phyloP scores from a whole-genome alignment of 2,797 vertebrate genomes.

The Schizopygopsis malacanthus region DNA sequence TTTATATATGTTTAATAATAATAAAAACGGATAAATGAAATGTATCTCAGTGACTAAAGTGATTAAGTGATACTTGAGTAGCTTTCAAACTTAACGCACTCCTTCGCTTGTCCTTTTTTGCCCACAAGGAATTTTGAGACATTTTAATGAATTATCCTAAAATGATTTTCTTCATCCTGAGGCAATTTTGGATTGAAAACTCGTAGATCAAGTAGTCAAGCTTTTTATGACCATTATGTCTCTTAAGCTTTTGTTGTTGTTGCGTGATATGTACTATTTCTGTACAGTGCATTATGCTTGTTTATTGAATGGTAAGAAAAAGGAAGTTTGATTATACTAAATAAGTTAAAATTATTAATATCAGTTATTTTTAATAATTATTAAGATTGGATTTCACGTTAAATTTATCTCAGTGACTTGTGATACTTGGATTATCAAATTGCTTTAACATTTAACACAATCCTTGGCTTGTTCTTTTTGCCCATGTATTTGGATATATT shows the following conservation, averaged over 20 bases:
- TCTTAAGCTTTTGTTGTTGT: neutral
- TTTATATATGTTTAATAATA: neutral
- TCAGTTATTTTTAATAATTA: neutral
- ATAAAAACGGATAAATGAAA: neutral
- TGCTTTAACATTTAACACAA: neutral
- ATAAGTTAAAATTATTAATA: neutral
- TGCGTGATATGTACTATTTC: neutral
- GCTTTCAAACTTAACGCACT: neutral
- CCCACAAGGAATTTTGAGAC: neutral
- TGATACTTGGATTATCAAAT: neutral
- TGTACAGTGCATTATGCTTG: neutral
- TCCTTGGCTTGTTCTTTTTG: neutral
- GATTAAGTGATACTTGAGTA: neutral
- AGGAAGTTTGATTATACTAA: neutral
- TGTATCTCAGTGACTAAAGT: neutral
- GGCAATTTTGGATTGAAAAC: neutral
- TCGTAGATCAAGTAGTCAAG: neutral
- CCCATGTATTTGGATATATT: neutral
- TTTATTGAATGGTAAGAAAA: neutral
- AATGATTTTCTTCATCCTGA: neutral
- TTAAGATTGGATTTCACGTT: neutral
- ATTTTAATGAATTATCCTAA: conserved; percentile 19
- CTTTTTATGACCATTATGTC: neutral
- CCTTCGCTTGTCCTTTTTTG: neutral
- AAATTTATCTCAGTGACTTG: neutral